Evolutionary conservation across 2,113 vertebrate species (phyloP).

Genomic region (Hucho hucho): DNA sequence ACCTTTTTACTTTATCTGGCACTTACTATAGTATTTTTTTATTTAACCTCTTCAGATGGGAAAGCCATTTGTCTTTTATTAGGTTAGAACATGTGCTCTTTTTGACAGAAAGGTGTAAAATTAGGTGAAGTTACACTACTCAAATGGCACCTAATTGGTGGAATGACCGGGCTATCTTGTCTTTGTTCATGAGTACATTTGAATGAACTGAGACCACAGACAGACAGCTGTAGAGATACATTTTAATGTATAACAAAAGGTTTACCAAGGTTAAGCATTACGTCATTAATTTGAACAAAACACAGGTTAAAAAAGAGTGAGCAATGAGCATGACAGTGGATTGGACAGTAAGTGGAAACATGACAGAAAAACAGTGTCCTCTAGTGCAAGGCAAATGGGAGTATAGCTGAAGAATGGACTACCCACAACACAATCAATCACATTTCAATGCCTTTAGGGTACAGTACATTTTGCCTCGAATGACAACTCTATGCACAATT

Average conservation of each 20-base stretch:
- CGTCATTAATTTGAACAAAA: slow-evolving; percentile 21
- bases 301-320: slow-evolving; percentile 2
- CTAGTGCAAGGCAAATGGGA: not conserved
- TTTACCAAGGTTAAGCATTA: slow-evolving; percentile 41
- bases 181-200: not conserved
- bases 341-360: too few species aligned
- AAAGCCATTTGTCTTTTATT: too few species aligned
- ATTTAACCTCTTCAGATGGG: too few species aligned
- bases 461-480: slow-evolving; percentile 10
- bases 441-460: not conserved
- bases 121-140: too few species aligned
- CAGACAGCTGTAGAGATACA: slow-evolving; percentile 10
- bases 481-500: not conserved
- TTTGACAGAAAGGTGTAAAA: too few species aligned
- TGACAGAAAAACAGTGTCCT: slow-evolving; percentile 9
- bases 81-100: too few species aligned
- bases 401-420: not conserved
- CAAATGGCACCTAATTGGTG: too few species aligned
- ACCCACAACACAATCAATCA: slow-evolving; percentile 7
- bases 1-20: too few species aligned
- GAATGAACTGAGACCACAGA: not conserved
- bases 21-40: too few species aligned
- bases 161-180: too few species aligned
- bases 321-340: too few species aligned
- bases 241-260: slow-evolving; percentile 47